Conservation (phyloP, 2,797 vertebrate genomes). For the Nyctalus aviator region DNA sequence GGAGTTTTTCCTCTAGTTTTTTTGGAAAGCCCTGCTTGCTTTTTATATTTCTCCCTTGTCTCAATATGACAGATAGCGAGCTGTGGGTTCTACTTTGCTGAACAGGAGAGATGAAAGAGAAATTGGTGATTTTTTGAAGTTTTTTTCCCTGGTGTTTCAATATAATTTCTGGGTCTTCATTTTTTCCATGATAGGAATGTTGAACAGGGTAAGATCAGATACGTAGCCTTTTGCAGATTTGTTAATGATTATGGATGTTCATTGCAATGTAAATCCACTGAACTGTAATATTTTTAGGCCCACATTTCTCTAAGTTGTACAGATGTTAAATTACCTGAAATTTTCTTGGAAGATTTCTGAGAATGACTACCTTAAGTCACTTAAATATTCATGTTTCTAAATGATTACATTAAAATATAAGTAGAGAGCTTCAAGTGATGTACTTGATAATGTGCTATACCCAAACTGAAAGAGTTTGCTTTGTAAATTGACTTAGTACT, state of each 20-base stretch:
- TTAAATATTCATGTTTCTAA: slow-evolving; percentile 57
- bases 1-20: not conserved
- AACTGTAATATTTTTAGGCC: slow-evolving; percentile 53
- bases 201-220: not conserved
- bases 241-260: slow-evolving; percentile 19
- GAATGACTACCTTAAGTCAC: not conserved
- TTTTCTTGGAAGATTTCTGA: slow-evolving; percentile 49
- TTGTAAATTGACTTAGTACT: slow-evolving; percentile 47
- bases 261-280: not conserved
- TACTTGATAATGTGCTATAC: not conserved
- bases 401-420: slow-evolving; percentile 47
- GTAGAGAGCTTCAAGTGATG: not conserved
- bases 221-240: slow-evolving; percentile 15
- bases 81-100: slow-evolving; percentile 22
- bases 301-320: slow-evolving; percentile 18
- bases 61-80: not conserved
- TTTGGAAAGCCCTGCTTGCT: slow-evolving; percentile 29
- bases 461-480: slow-evolving; percentile 40
- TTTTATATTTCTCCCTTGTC: slow-evolving; percentile 45
- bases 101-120: slow-evolving; percentile 51
- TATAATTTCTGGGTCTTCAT: slow-evolving; percentile 53
- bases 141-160: not conserved
- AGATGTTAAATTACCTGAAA: slow-evolving; percentile 46
- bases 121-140: slow-evolving; percentile 47
- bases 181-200: not conserved